Percentiles rank a stretch among this genome's conserved stretches.
phyloP scores from a whole-genome alignment of 2,888 invertebrate genomes.

The Argyresthia albistria region DNA sequence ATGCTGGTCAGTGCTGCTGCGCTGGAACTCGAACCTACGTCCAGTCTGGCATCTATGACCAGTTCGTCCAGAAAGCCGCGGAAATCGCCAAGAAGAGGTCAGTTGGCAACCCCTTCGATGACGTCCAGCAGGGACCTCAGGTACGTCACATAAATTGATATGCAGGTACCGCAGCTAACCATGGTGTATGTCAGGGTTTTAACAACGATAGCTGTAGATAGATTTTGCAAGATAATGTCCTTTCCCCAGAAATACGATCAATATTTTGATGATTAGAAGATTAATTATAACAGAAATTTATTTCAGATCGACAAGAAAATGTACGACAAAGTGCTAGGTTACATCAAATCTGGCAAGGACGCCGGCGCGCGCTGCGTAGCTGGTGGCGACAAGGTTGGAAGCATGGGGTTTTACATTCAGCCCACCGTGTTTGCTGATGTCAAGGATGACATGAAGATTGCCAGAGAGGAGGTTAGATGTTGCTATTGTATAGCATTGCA shows the following conservation, averaged over 20 bases:
- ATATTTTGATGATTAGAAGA: too few relatives aligned
- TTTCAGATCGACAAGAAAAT: constrained; percentile 79
- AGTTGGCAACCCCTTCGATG: constrained; percentile 87
- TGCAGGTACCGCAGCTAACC: too few relatives aligned
- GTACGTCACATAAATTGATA: constrained; percentile 34
- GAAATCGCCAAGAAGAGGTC: constrained; percentile 78
- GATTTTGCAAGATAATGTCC: too few relatives aligned
- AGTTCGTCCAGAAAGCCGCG: constrained; percentile 83
- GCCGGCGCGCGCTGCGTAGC: constrained; percentile 84
- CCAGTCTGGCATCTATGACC: constrained; percentile 88
- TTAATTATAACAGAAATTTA: background rate
- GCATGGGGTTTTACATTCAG: constrained; percentile 81
- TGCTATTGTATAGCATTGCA: too few relatives aligned
- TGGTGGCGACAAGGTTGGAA: constrained; percentile 81
- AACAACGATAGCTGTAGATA: too few relatives aligned
- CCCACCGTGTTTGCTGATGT: constrained; percentile 88
- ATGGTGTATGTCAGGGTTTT: too few relatives aligned
- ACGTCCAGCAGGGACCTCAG: constrained; percentile 86
- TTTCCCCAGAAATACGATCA: too few relatives aligned
- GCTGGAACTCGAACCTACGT: constrained; percentile 93
- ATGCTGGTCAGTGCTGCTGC: constrained; percentile 53
- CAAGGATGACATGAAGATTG: constrained; percentile 82
- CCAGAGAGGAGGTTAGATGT: constrained; percentile 77
- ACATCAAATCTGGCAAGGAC: constrained; percentile 83
- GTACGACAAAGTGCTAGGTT: constrained; percentile 81